Evolutionary conservation across 2,888 invertebrate genomes (phyloP).

Genomic region (Pedicia rivosa): DNA sequence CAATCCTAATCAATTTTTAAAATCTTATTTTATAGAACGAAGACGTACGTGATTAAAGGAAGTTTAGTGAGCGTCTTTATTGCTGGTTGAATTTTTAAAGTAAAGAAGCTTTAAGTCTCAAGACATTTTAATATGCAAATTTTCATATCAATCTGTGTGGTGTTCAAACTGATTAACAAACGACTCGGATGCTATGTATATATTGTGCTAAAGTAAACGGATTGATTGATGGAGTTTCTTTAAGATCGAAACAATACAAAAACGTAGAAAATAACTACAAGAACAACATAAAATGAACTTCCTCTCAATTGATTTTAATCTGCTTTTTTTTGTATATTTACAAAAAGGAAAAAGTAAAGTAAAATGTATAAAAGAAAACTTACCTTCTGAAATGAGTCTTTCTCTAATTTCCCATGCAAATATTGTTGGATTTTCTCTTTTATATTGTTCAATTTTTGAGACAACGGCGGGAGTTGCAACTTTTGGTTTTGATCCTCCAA

Average conservation of each 20-base stretch:
- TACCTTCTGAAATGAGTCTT: slow-evolving; percentile 91
- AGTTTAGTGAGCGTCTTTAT: too few species aligned
- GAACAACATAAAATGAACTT: too few species aligned
- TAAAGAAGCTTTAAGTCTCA: too few species aligned
- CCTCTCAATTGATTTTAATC: slow-evolving; percentile 10
- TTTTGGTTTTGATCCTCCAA: slow-evolving; percentile 93
- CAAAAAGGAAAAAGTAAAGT: too few species aligned
- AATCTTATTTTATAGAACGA: too few species aligned
- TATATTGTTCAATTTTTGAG: slow-evolving; percentile 95
- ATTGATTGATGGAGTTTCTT: slow-evolving; percentile 18
- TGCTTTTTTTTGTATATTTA: too few species aligned
- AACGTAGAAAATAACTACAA: too few species aligned
- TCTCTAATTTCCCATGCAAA: slow-evolving; percentile 99
- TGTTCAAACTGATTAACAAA: slow-evolving; percentile 13
- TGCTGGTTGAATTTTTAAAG: too few species aligned
- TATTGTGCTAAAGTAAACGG: slow-evolving; percentile 30
- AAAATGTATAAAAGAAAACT: slow-evolving; percentile 18
- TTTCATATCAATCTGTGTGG: slow-evolving; percentile 16
- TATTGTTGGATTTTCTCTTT: slow-evolving; percentile 94
- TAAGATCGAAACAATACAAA: too few species aligned
- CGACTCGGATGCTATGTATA: too few species aligned
- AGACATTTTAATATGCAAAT: slow-evolving; percentile 9
- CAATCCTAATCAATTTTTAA: too few species aligned
- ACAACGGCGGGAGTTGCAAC: slow-evolving; percentile 96
- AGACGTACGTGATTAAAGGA: too few species aligned